phyloP scores from a whole-genome alignment of 2,888 invertebrate species.

The Thymelicus sylvestris region DNA sequence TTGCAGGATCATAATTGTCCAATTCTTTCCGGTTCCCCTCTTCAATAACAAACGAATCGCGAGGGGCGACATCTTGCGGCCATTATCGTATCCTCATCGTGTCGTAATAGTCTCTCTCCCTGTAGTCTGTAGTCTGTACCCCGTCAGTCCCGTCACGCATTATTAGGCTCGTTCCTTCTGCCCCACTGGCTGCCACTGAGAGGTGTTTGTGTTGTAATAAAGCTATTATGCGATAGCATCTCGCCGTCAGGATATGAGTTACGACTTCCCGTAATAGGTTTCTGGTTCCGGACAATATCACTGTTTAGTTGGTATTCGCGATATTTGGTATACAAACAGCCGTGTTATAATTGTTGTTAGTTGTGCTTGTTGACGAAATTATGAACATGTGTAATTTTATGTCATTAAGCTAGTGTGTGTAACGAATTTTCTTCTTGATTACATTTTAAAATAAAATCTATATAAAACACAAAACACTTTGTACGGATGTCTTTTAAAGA shows the following conservation, averaged over 20 bases:
- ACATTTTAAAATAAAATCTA: too few species aligned
- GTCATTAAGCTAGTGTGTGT: too few species aligned
- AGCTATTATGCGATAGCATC: constrained; percentile 21
- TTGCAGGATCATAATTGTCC: background rate
- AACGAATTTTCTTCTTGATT: too few species aligned
- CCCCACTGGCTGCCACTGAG: background rate
- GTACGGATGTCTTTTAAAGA: too few species aligned
- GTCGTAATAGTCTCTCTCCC: constrained; percentile 8
- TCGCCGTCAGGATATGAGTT: background rate
- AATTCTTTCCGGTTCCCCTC: background rate
- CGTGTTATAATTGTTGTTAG: too few species aligned
- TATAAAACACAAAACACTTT: too few species aligned
- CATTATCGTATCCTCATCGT: constrained; percentile 30
- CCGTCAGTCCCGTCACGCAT: constrained; percentile 25
- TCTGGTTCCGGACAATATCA: background rate
- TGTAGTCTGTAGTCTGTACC: too few species aligned
- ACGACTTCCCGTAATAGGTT: background rate
- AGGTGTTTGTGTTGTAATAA: constrained; percentile 15
- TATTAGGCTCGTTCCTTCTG: constrained; percentile 20
- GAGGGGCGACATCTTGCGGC: constrained; percentile 34
- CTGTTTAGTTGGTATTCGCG: too few species aligned
- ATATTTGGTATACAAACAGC: too few species aligned
- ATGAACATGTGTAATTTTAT: too few species aligned
- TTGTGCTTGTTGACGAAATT: too few species aligned
- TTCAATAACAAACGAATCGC: constrained; percentile 20